Evolutionary conservation across 2,113 vertebrate species (phyloP), one percentile per base, ranked within the genome.

Genomic region (Boleophthalmus pectinirostris): DNA sequence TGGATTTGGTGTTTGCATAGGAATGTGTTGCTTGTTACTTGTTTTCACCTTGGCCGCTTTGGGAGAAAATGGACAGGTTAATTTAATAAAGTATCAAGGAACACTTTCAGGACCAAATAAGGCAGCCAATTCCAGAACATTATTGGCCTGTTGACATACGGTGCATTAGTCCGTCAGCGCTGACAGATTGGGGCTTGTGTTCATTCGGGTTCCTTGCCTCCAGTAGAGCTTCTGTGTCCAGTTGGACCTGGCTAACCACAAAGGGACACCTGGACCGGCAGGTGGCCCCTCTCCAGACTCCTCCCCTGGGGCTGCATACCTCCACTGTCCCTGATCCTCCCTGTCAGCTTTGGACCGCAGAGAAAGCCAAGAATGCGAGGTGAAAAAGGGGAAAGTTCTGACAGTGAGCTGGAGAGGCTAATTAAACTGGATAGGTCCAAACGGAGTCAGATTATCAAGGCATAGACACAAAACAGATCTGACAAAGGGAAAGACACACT

Each of bases 241-340:
- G 81, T 74, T 70, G 68, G 82, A 89, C 83, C 85, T 74, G 75
- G 78, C 76, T 80, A 77, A 83, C 82, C 79, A 78, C 64, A 84
- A 74, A 88, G 75, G 84, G 90, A 87, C 90, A 92, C 91, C 90
- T 92, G 90, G 85, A 77, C 78, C 74, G 77, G 87, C 89, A 92
- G 90, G 90, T 91, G 88, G 87, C 88, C 58, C 7, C 46, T 74
- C 68, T 85, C 78, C 83, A 85, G 73, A 56, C 73, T 66, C 82
- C 82, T 83, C 88, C 89, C 79, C 35, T 61, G 89, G 78, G 87
- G 84, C 75, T 72, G 79, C 82, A 89, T 89, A 89, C 86, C 83
- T 83, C 76, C 76, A 70, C 56, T 77, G 70, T 74, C 76, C 87
- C 74, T 85, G 82, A 89, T 88, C 78, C 82, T 88, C 77, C 68